These are phyloP conservation scores for Myathropa florea DNA, from an alignment of 2,888 invertebrate species.

Conservation along the genomic window DNA sequence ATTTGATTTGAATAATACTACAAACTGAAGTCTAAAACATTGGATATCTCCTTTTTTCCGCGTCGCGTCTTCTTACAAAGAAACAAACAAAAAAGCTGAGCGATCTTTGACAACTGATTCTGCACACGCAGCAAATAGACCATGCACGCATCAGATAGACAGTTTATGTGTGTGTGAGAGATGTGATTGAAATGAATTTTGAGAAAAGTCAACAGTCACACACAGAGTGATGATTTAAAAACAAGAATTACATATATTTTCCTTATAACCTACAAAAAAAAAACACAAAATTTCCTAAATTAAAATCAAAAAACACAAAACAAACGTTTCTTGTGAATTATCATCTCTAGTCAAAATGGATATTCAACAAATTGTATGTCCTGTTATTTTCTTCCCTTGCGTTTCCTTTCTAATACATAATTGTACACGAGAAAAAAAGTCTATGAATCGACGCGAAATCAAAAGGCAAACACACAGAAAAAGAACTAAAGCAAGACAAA, in stretches of 20 bases:
- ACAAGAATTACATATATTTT: slow-evolving; percentile 14
- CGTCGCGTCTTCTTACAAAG: too few species aligned
- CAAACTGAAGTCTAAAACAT: background rate
- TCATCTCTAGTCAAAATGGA: slow-evolving; percentile 2
- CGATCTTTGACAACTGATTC: too few species aligned
- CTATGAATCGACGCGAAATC: slow-evolving; percentile 31
- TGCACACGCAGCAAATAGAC: too few species aligned
- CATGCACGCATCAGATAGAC: too few species aligned
- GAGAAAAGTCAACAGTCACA: slow-evolving; percentile 33
- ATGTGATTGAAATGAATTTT: background rate
- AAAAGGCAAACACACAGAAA: background rate
- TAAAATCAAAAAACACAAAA: slow-evolving; percentile 18
- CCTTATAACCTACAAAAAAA: slow-evolving; percentile 8
- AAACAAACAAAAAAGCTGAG: background rate
- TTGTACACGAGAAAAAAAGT: slow-evolving; percentile 65
- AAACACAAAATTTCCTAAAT: slow-evolving; percentile 17
- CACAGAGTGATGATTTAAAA: slow-evolving; percentile 18
- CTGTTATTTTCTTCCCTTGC: too few species aligned
- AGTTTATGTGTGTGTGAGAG: background rate
- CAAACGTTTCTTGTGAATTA: background rate
- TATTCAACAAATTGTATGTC: slow-evolving; percentile 3
- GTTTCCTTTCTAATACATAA: too few species aligned
- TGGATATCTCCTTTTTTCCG: too few species aligned
- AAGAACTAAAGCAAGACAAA: slow-evolving; percentile 46
- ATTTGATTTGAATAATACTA: background rate